These are phyloP conservation scores for Phaethon lepturus DNA, from an alignment of 2,113 vertebrate genomes.

Conservation along the genomic window DNA sequence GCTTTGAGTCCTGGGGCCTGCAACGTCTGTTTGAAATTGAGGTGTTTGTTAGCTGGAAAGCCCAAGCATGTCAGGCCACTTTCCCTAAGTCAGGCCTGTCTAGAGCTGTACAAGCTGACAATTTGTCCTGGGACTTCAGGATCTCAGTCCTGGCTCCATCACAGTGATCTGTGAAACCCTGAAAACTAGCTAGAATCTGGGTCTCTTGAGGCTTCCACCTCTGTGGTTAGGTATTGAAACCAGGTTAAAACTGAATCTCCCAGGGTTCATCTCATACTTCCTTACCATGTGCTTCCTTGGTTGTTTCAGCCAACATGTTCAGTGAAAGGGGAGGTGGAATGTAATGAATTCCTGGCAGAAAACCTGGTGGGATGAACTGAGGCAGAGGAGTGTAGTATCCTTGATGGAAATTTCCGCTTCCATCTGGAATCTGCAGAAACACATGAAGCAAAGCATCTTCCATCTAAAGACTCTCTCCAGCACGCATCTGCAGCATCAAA, in stretches of 20 bases:
- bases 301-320: slow-evolving; percentile 48
- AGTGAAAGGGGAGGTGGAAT: slow-evolving; percentile 60
- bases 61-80: neutral
- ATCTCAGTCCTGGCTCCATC: neutral
- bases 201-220: neutral
- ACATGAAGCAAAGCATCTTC: neutral
- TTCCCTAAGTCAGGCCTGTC: neutral
- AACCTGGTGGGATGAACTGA: slow-evolving; percentile 67
- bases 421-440: slow-evolving; percentile 67
- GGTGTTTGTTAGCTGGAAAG: neutral
- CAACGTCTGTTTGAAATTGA: rapidly evolving
- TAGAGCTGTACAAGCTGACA: neutral
- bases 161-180: neutral
- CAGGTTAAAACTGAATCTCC: neutral
- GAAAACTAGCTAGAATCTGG: neutral
- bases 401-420: slow-evolving; percentile 62
- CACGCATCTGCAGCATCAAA: neutral
- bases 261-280: neutral
- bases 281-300: slow-evolving; percentile 70
- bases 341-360: slow-evolving; percentile 72
- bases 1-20: neutral
- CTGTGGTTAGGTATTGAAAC: neutral
- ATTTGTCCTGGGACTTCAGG: neutral
- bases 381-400: slow-evolving; percentile 56
- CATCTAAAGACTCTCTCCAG: neutral